A percentile compares a stretch with the other conserved stretches of the same genome.
phyloP scores from a whole-genome alignment of 2,797 vertebrate species.

The Vipera latastei region DNA sequence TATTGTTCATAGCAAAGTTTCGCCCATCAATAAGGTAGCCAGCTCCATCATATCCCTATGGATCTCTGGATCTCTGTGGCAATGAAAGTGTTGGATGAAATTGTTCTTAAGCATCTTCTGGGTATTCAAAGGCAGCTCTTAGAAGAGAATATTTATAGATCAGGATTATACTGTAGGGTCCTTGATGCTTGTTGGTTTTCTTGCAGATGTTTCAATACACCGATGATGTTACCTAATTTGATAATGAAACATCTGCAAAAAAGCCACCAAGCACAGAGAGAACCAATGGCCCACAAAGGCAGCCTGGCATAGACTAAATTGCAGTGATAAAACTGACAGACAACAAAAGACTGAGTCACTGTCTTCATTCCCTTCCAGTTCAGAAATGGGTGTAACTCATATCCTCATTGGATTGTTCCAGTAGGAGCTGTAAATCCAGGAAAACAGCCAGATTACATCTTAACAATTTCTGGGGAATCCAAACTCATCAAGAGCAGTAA shows the following conservation, averaged over 20 bases:
- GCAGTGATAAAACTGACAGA: background rate
- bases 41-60: background rate
- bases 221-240: background rate
- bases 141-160: background rate
- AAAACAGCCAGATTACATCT: background rate
- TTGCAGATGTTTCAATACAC: background rate
- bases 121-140: background rate
- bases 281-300: background rate
- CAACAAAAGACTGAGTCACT: background rate
- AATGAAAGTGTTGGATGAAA: background rate
- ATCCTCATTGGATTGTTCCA: background rate
- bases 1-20: background rate
- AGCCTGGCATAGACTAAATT: background rate
- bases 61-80: background rate
- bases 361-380: background rate
- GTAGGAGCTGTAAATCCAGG: background rate
- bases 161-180: background rate
- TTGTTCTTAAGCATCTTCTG: background rate
- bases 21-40: background rate
- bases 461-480: background rate
- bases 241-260: background rate
- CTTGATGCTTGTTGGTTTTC: background rate
- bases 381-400: rapidly evolving
- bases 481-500: background rate
- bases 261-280: background rate